Conservation (phyloP, 2,113 vertebrate species). For the Megaceryle torquata region DNA sequence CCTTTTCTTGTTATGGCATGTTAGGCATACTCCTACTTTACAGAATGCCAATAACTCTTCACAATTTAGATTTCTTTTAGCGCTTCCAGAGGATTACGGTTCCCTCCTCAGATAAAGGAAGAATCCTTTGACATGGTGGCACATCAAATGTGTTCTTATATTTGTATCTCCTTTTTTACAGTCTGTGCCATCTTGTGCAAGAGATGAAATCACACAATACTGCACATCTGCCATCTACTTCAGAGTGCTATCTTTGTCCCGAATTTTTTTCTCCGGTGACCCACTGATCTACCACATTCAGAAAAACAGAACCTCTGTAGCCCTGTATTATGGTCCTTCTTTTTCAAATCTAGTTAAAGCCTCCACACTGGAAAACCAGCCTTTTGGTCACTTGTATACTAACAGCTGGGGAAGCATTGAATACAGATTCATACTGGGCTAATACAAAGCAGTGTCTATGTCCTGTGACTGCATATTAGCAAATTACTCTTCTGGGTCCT, state of each 20-base stretch:
- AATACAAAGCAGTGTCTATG: neutral
- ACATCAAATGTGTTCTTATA: constrained; percentile 31
- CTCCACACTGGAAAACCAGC: neutral
- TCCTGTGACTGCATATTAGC: neutral
- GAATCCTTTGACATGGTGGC: constrained; percentile 25
- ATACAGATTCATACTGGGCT: neutral
- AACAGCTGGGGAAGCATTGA: neutral
- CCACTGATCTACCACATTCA: neutral
- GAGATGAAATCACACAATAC: neutral
- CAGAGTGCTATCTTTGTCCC: neutral
- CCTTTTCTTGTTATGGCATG: constrained; percentile 63
- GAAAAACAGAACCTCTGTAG: neutral
- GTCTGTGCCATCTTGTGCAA: constrained; percentile 13
- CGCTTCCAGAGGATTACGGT: neutral
- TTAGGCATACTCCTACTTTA: constrained; percentile 55
- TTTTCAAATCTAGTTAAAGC: neutral
- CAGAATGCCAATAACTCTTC: constrained; percentile 59
- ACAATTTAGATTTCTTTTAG: constrained; percentile 38
- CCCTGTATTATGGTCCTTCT: neutral
- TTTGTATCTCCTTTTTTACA: constrained; percentile 23
- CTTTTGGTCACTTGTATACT: neutral
- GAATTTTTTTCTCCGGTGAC: neutral
- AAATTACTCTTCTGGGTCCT: neutral
- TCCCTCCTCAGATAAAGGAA: constrained; percentile 17
- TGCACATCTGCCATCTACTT: constrained; percentile 15